phyloP scores from a whole-genome alignment of 2,888 invertebrate species.

The Podabrus alpinus region DNA sequence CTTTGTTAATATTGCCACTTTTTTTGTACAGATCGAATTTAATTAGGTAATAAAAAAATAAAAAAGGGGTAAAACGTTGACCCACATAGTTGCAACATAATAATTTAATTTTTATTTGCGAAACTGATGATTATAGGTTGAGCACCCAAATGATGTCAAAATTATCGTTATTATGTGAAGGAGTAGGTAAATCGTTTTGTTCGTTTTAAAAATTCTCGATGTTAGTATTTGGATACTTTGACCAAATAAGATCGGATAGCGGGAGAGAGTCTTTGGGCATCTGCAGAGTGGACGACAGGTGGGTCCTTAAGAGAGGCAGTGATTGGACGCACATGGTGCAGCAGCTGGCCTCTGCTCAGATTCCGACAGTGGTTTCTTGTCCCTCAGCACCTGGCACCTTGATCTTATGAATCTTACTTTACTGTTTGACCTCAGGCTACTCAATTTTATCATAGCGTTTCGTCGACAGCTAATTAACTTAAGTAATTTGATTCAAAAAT shows the following conservation, averaged over 20 bases:
- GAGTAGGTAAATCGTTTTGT: neutral
- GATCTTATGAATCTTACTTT: slow-evolving; percentile 5
- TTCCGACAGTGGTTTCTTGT: slow-evolving; percentile 27
- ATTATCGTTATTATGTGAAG: neutral
- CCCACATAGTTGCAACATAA: too few species aligned
- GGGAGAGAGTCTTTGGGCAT: slow-evolving; percentile 13
- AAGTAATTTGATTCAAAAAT: neutral
- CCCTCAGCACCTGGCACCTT: slow-evolving; percentile 9
- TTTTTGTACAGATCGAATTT: neutral
- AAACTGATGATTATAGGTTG: neutral
- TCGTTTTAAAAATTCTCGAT: neutral
- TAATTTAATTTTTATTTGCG: neutral
- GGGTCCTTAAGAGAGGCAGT: slow-evolving; percentile 22
- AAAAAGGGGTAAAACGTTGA: neutral
- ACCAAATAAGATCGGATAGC: neutral
- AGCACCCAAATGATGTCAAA: neutral
- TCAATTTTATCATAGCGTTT: neutral
- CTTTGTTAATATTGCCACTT: neutral
- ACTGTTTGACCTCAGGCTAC: neutral
- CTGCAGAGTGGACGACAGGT: slow-evolving; percentile 29
- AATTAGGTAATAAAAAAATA: neutral
- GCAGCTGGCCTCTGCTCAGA: slow-evolving; percentile 30
- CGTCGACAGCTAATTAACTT: neutral
- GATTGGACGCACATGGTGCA: slow-evolving; percentile 34
- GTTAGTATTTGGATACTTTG: neutral